Percentiles rank a stretch among this genome's conserved stretches.
These are phyloP conservation scores for Parauchenoglanis punctatus DNA, from an alignment of 2,797 vertebrate species.

Conservation along the genomic window DNA sequence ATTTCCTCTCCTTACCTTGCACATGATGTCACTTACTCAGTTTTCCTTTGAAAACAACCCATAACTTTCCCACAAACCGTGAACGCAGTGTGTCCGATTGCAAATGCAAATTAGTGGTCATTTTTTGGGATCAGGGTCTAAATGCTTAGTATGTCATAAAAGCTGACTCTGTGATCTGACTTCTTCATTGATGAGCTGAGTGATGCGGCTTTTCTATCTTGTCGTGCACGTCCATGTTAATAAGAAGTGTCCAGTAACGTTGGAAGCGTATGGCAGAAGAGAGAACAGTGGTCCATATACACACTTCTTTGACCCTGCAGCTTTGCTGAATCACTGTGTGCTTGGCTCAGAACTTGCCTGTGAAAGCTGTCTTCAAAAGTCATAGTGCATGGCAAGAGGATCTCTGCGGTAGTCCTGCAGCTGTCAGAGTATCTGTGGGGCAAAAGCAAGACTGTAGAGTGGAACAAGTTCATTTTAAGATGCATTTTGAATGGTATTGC, in stretches of 20 bases:
- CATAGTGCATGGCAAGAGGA: neutral
- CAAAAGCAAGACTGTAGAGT: neutral
- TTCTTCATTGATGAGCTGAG: neutral
- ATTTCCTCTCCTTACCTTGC: neutral
- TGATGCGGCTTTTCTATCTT: neutral
- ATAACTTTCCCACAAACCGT: neutral
- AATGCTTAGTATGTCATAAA: neutral
- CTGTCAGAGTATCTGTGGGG: neutral
- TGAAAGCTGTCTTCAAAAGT: conserved; percentile 20
- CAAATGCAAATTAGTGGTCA: neutral
- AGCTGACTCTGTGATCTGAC: neutral
- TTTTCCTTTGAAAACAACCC: neutral
- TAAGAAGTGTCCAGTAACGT: neutral
- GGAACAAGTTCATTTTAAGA: neutral
- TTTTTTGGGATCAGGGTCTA: neutral
- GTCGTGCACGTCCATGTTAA: neutral
- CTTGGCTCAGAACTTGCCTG: conserved; percentile 10
- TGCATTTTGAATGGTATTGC: neutral
- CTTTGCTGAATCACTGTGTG: conserved; percentile 35
- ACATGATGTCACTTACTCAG: neutral
- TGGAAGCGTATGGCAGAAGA: neutral
- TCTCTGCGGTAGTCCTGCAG: neutral
- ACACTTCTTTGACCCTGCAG: neutral
- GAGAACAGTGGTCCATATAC: neutral
- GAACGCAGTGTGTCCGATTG: neutral